Conservation (phyloP, 1,140 invertebrate species). For the Drosophila tropicalis region DNA sequence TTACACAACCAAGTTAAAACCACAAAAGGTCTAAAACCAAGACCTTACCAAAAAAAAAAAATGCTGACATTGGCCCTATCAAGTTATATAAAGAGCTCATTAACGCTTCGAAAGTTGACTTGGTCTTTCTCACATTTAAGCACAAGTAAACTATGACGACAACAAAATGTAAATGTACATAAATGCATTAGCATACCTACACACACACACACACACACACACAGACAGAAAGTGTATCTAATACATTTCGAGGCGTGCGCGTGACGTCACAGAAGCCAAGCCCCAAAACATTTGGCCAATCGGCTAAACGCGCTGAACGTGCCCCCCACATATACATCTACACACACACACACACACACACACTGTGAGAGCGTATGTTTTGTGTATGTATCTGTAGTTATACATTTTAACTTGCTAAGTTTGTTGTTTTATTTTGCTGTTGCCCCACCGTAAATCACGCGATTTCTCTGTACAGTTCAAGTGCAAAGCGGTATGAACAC, state of each 20-base stretch:
- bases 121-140: constrained; percentile 18
- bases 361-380: background rate
- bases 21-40: constrained; percentile 11
- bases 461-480: constrained; percentile 59
- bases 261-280: constrained; percentile 76
- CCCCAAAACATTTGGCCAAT: constrained; percentile 74
- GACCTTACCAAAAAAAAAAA: constrained; percentile 25
- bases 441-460: constrained; percentile 64
- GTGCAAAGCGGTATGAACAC: constrained; percentile 43
- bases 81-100: constrained; percentile 65
- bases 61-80: constrained; percentile 19
- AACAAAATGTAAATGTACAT: constrained; percentile 49
- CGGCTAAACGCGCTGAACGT: constrained; percentile 48
- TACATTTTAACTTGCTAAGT: constrained; percentile 40
- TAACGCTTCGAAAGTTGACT: constrained; percentile 40
- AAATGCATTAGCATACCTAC: constrained; percentile 37
- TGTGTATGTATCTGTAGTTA: constrained; percentile 17
- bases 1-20: constrained; percentile 26
- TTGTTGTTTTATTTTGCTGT: constrained; percentile 47
- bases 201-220: constrained; percentile 8
- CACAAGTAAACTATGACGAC: constrained; percentile 31
- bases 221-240: constrained; percentile 20
- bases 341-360: background rate
- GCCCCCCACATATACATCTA: constrained; percentile 43
- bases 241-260: constrained; percentile 25